Percentiles rank a stretch among this genome's conserved stretches.
These are phyloP conservation scores for Agriopis aurantiaria DNA, from an alignment of 2,888 invertebrate species.

Conservation along the genomic window DNA sequence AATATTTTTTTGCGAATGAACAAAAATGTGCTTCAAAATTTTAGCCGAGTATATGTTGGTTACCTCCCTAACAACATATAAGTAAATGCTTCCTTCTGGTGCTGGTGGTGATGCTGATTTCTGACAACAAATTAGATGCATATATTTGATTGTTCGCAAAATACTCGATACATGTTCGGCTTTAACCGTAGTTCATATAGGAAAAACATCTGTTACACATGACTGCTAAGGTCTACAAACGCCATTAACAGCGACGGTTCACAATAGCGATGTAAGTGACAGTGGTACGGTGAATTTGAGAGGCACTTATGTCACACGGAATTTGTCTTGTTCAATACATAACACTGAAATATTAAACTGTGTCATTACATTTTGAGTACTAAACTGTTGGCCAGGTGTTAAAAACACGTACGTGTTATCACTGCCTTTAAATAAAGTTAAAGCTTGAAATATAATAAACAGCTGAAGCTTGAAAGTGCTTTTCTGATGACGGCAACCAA, in stretches of 20 bases:
- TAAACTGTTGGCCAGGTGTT: conserved; percentile 3
- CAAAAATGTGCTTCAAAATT: background rate
- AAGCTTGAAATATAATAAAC: conserved; percentile 25
- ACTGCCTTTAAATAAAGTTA: background rate
- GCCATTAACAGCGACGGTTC: conserved; percentile 10
- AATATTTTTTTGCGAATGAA: background rate
- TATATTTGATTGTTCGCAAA: background rate
- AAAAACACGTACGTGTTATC: background rate
- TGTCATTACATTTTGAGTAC: conserved; percentile 25
- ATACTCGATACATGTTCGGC: background rate
- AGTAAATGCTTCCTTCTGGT: background rate
- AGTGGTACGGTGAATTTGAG: conserved; percentile 26
- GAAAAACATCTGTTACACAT: background rate
- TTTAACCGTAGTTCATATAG: no score
- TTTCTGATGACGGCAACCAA: background rate
- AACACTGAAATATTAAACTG: conserved; percentile 19
- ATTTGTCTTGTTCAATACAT: conserved; percentile 20
- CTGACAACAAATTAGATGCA: background rate
- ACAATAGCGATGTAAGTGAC: conserved; percentile 26
- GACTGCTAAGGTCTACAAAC: conserved; percentile 11
- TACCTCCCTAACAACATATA: background rate
- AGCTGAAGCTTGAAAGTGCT: background rate
- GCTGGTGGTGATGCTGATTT: background rate
- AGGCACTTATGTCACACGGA: conserved; percentile 39
- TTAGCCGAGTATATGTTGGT: background rate